phyloP scores from a whole-genome alignment of 1,140 invertebrate genomes.

The Dendroctonus ponderosae region DNA sequence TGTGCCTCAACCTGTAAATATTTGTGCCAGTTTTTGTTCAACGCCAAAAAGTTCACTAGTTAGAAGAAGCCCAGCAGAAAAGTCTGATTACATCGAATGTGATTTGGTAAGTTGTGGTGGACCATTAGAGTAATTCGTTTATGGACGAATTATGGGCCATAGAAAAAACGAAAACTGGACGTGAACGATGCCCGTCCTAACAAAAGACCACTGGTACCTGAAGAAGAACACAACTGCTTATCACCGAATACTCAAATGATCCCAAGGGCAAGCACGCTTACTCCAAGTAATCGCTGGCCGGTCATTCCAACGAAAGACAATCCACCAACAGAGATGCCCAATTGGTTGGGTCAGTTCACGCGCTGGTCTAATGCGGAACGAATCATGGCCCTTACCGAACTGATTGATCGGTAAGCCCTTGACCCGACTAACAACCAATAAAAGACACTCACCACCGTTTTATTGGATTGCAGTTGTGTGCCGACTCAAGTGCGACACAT shows the following conservation, averaged over 20 bases:
- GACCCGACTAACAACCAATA: not conserved
- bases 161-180: conserved; percentile 53
- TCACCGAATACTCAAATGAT: conserved; percentile 25
- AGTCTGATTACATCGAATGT: conserved; percentile 34
- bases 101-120: conserved; percentile 36
- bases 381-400: conserved; percentile 82
- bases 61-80: conserved; percentile 22
- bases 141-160: not conserved
- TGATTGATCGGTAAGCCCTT: conserved; percentile 64
- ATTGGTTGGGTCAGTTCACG: conserved; percentile 76
- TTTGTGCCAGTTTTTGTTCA: conserved; percentile 27
- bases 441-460: not conserved
- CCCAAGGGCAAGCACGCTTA: not conserved
- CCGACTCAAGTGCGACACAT: conserved; percentile 91
- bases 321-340: conserved; percentile 73
- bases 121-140: not conserved
- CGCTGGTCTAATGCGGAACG: conserved; percentile 90
- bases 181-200: conserved; percentile 51
- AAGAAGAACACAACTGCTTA: conserved; percentile 6
- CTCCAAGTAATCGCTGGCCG: conserved; percentile 44
- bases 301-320: conserved; percentile 76
- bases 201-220: conserved; percentile 48
- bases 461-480: conserved; percentile 61
- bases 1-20: conserved; percentile 26
- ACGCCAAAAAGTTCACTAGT: conserved; percentile 39